phyloP scores from a whole-genome alignment of 2,888 invertebrate species.

The Poecilobothrus nobilitatus region DNA sequence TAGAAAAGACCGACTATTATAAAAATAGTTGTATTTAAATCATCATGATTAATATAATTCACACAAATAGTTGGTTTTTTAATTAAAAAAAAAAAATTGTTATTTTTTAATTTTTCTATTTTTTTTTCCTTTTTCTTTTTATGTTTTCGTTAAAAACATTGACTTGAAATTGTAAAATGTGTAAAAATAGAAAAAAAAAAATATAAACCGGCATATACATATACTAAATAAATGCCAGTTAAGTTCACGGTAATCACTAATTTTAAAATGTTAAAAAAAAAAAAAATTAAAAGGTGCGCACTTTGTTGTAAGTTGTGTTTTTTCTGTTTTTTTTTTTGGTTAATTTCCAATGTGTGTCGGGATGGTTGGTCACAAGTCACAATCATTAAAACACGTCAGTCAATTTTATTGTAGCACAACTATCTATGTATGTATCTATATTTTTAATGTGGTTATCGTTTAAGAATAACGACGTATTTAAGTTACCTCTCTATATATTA shows the following conservation, averaged over 20 bases:
- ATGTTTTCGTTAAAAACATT: no score
- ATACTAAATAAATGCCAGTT: conserved; percentile 12
- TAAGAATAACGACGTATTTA: no score
- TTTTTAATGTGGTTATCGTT: no score
- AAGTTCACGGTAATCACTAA: conserved; percentile 5
- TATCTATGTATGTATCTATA: no score
- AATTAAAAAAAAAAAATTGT: background rate
- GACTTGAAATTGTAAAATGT: no score
- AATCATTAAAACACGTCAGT: background rate
- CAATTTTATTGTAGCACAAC: no score
- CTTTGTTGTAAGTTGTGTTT: background rate
- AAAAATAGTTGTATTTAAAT: background rate
- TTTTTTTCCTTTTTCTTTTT: background rate
- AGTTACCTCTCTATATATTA: no score
- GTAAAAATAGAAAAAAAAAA: no score
- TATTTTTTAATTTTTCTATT: no score
- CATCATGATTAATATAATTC: background rate
- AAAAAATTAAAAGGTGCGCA: background rate
- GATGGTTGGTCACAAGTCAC: background rate
- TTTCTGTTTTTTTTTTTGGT: background rate
- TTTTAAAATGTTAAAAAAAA: background rate
- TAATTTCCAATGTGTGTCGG: background rate
- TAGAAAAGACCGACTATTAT: no score
- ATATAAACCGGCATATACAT: background rate
- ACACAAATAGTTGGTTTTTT: background rate